phyloP scores from a whole-genome alignment of 2,888 invertebrate genomes.

The Microdon myrmicae region DNA sequence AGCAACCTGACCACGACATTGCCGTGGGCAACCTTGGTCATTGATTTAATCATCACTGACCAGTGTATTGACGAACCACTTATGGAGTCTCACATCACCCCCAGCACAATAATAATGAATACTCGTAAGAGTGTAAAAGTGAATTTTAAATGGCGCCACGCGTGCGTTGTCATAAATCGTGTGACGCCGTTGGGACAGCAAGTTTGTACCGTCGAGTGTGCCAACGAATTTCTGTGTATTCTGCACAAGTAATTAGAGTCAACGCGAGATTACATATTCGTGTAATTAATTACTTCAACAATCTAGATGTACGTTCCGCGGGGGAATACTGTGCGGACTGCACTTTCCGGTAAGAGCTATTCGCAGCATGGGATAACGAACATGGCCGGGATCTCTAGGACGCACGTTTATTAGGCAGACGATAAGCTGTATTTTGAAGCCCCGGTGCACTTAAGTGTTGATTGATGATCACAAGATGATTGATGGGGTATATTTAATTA shows the following conservation, averaged over 20 bases:
- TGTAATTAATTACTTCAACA: constrained; percentile 50
- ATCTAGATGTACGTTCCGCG: constrained; percentile 25
- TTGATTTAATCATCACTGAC: no score
- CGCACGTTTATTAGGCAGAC: constrained; percentile 10
- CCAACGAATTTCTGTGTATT: no score
- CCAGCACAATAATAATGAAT: no score
- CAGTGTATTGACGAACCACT: no score
- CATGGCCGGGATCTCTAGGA: background rate
- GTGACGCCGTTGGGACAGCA: constrained; percentile 49
- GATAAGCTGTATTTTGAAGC: constrained; percentile 17
- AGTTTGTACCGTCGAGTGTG: no score
- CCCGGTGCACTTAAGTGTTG: constrained; percentile 26
- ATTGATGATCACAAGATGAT: constrained; percentile 50
- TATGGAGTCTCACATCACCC: no score
- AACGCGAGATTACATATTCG: constrained; percentile 46
- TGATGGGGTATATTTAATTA: constrained; percentile 34
- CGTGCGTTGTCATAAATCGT: constrained; percentile 48
- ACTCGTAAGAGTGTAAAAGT: constrained; percentile 2
- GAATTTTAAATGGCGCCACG: constrained; percentile 43
- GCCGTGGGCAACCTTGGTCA: constrained; percentile 15
- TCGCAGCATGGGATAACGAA: background rate
- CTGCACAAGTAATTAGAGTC: constrained; percentile 38
- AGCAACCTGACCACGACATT: constrained; percentile 22
- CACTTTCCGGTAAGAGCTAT: background rate
- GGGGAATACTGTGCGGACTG: constrained; percentile 14